A percentile compares a stretch with the other conserved stretches of the same genome.
Evolutionary conservation across 2,797 vertebrate genomes (phyloP).

Genomic region (Cynopterus sphinx): DNA sequence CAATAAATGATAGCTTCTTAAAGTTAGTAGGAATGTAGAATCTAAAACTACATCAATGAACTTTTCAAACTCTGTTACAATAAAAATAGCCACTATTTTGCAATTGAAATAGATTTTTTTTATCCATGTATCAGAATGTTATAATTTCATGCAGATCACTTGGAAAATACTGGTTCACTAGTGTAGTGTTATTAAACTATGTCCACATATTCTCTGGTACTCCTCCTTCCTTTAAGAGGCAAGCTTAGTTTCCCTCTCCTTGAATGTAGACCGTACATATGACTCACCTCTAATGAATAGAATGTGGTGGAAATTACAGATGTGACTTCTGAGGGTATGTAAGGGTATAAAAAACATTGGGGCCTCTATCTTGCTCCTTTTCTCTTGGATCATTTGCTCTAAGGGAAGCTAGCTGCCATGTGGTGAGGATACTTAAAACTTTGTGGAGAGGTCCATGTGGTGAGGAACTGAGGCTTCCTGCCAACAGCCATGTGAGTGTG

Average conservation of each 20-base stretch:
- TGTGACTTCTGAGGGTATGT: not conserved
- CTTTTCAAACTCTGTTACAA: not conserved
- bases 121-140: not conserved
- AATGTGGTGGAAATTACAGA: not conserved
- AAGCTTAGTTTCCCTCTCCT: not conserved
- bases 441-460: not conserved
- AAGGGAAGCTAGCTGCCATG: not conserved
- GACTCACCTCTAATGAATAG: not conserved
- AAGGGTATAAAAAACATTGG: not conserved
- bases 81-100: not conserved
- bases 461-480: not conserved
- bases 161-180: not conserved
- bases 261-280: not conserved
- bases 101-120: not conserved
- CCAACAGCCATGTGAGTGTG: not conserved
- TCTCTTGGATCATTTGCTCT: not conserved
- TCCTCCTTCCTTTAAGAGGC: not conserved
- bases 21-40: not conserved
- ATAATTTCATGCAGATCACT: not conserved
- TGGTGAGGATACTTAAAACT: not conserved
- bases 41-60: not conserved
- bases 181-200: not conserved
- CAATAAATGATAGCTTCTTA: conserved; percentile 1
- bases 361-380: not conserved
- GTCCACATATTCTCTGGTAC: not conserved